Conservation (phyloP, 2,797 vertebrate genomes). For the Macropus fuliginosus region DNA sequence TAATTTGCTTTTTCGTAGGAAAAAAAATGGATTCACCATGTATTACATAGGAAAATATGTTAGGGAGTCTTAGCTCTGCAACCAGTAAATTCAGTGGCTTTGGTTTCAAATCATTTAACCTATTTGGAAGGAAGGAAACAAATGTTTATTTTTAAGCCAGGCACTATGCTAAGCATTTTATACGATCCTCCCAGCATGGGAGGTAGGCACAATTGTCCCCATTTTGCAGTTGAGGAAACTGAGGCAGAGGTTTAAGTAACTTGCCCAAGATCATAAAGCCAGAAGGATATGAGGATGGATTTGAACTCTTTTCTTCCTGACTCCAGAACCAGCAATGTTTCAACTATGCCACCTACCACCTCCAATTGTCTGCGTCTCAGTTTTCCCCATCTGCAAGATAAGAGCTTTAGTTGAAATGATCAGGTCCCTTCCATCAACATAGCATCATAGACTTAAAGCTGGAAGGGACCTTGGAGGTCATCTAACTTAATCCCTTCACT, state of each 20-base stretch:
- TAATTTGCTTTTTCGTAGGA: neutral
- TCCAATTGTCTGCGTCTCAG: neutral
- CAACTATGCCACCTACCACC: neutral
- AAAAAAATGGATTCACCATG: neutral
- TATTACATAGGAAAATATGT: neutral
- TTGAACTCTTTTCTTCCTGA: neutral
- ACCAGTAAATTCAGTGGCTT: neutral
- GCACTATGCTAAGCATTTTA: neutral
- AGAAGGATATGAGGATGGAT: neutral
- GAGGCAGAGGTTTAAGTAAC: neutral
- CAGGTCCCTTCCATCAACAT: neutral
- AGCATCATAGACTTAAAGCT: neutral
- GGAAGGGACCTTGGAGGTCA: neutral
- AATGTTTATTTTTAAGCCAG: neutral
- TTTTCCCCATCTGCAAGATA: neutral
- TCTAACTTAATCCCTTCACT: neutral
- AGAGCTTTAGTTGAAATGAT: neutral
- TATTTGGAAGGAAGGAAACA: neutral
- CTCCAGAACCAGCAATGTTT: neutral
- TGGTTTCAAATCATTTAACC: neutral
- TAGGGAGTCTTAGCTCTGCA: neutral
- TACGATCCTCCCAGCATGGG: neutral
- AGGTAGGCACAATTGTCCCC: neutral
- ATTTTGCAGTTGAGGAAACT: neutral
- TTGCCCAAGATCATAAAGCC: neutral